A percentile compares a stretch with the other conserved stretches of the same genome.
Conservation (phyloP, 2,113 vertebrate species). For the Anguilla japonica region DNA sequence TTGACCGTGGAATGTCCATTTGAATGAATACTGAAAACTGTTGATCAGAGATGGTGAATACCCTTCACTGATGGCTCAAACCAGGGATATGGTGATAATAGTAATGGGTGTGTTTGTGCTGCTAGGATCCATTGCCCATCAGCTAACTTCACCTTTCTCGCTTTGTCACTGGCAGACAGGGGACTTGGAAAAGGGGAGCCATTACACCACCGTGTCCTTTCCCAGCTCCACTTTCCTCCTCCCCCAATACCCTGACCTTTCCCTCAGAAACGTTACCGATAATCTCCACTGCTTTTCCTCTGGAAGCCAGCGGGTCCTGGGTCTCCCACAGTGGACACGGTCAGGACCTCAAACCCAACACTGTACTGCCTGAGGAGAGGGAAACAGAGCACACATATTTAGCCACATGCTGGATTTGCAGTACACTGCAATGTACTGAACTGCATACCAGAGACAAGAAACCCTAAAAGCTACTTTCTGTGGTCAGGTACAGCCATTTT, state of each 20-base stretch:
- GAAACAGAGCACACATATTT: not conserved
- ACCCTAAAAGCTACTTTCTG: not conserved
- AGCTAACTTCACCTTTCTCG: not conserved
- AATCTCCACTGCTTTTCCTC: conserved; percentile 91
- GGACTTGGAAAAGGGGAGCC: not conserved
- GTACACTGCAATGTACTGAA: not conserved
- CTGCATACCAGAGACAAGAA: not conserved
- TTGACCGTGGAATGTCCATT: not conserved
- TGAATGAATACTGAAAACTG: not conserved
- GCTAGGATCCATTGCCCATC: not conserved
- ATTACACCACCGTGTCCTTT: not conserved
- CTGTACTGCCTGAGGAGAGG: conserved; percentile 80
- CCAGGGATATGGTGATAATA: not conserved
- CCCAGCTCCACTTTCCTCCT: not conserved
- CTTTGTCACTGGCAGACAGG: too few relatives aligned
- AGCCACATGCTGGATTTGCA: not conserved
- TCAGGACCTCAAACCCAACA: conserved; percentile 88
- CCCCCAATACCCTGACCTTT: not conserved
- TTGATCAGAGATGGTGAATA: not conserved
- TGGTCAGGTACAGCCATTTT: too few relatives aligned
- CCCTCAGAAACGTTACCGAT: conserved; percentile 74
- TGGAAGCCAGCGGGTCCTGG: conserved; percentile 74
- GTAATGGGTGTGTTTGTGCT: not conserved
- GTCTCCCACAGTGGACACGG: conserved; percentile 79
- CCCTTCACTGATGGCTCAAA: not conserved